Percentiles rank a stretch among this genome's conserved stretches.
Conservation (phyloP, 2,113 vertebrate genomes). For the Chloroceryle aenea region DNA sequence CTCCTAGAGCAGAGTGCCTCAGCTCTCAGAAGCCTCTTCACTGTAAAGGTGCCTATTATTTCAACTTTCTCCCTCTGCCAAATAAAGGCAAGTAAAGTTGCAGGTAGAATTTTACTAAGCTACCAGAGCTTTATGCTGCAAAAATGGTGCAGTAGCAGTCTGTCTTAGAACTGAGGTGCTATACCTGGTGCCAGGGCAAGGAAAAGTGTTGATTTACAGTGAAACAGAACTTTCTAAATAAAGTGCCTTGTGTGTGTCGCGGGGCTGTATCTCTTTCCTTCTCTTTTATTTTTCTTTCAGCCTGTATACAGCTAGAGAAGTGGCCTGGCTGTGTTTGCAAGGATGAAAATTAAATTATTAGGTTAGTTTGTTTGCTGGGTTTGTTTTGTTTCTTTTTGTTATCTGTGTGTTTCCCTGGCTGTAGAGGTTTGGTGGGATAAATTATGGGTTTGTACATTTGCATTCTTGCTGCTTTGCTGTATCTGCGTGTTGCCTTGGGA, state of each 20-base stretch:
- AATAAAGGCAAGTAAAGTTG: not conserved
- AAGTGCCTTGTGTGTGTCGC: not conserved
- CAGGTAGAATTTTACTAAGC: not conserved
- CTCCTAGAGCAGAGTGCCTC: not conserved
- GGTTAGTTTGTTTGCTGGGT: no score
- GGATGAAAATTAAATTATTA: not conserved
- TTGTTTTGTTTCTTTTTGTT: not conserved
- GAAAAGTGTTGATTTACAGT: not conserved
- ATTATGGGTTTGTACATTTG: not conserved
- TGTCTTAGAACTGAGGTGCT: not conserved
- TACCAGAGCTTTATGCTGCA: not conserved
- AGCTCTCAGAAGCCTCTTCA: not conserved
- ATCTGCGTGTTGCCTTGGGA: not conserved
- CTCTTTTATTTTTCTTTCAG: not conserved
- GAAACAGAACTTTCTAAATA: not conserved
- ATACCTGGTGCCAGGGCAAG: not conserved
- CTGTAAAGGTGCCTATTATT: not conserved
- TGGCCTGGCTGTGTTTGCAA: not conserved
- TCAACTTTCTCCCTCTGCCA: not conserved
- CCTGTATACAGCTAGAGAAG: not conserved
- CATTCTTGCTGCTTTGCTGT: not conserved
- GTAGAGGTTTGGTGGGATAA: not conserved
- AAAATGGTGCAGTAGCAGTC: not conserved
- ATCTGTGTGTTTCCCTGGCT: not conserved
- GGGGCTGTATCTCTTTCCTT: not conserved